Evolutionary conservation across 1,140 invertebrate species (phyloP).

Genomic region (Drosophila triauraria): DNA sequence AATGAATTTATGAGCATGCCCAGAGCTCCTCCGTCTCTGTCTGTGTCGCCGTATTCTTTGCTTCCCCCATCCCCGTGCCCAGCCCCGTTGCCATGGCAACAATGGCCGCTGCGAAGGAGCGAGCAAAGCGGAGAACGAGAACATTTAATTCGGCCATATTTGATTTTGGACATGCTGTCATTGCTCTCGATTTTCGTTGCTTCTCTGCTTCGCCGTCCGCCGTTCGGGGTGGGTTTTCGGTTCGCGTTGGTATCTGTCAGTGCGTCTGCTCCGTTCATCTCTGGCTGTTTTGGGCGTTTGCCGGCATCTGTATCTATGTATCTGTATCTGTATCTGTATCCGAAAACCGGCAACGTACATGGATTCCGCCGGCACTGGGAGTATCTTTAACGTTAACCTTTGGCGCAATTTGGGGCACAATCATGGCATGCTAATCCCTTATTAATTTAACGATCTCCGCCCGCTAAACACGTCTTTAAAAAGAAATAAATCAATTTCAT

Average conservation of each 20-base stretch:
- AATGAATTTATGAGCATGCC: conserved; percentile 78
- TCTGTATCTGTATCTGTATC: conserved; percentile 9
- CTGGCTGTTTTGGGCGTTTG: conserved; percentile 37
- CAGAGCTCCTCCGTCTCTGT: conserved; percentile 20
- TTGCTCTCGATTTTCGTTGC: conserved; percentile 47
- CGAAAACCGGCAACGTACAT: not conserved
- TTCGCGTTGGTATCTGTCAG: conserved; percentile 19
- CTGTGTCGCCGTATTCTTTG: conserved; percentile 1
- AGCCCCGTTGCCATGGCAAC: conserved; percentile 69
- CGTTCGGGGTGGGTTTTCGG: conserved; percentile 40
- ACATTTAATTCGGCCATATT: conserved; percentile 83
- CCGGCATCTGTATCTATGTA: conserved; percentile 14
- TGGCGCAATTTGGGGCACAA: conserved; percentile 30
- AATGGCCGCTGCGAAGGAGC: conserved; percentile 79
- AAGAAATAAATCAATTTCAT: conserved; percentile 74
- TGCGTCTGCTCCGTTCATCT: conserved; percentile 55
- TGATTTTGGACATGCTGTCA: conserved; percentile 82
- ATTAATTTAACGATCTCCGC: conserved; percentile 62
- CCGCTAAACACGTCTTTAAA: conserved; percentile 81
- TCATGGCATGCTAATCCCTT: conserved; percentile 57
- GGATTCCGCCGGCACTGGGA: conserved; percentile 29
- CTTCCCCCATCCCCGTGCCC: not conserved
- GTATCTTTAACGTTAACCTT: conserved; percentile 19
- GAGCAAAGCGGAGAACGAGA: conserved; percentile 66
- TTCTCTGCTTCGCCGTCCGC: not conserved